These are phyloP conservation scores for Megaceryle torquata DNA, from an alignment of 2,113 vertebrate species.

Conservation along the genomic window DNA sequence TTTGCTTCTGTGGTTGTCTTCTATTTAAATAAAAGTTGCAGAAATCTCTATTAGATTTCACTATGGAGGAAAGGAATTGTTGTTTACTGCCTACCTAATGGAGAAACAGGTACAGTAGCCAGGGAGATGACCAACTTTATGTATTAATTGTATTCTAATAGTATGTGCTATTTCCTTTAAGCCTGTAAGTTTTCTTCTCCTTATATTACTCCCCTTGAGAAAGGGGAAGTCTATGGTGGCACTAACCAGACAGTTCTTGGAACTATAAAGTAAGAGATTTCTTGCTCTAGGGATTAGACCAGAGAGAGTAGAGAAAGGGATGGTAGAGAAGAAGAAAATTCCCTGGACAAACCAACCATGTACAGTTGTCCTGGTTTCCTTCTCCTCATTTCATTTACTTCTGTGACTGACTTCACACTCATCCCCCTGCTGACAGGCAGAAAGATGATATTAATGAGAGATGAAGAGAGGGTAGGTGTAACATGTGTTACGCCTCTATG, in stretches of 20 bases:
- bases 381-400: neutral
- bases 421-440: neutral
- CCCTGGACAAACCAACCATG: neutral
- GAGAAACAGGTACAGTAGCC: neutral
- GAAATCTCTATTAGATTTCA: neutral
- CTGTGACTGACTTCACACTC: neutral
- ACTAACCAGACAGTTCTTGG: neutral
- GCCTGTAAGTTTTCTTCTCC: neutral
- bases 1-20: neutral
- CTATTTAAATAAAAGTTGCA: neutral
- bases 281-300: neutral
- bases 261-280: neutral
- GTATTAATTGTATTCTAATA: neutral
- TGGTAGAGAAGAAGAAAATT: neutral
- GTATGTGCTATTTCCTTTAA: neutral
- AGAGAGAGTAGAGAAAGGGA: neutral
- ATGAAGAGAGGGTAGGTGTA: neutral
- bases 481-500: neutral
- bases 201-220: neutral
- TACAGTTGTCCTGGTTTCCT: neutral
- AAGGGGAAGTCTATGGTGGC: neutral
- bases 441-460: neutral
- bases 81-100: neutral
- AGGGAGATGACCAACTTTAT: neutral
- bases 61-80: neutral